These are phyloP conservation scores for Electrona antarctica DNA, from an alignment of 2,113 vertebrate species.

Conservation along the genomic window DNA sequence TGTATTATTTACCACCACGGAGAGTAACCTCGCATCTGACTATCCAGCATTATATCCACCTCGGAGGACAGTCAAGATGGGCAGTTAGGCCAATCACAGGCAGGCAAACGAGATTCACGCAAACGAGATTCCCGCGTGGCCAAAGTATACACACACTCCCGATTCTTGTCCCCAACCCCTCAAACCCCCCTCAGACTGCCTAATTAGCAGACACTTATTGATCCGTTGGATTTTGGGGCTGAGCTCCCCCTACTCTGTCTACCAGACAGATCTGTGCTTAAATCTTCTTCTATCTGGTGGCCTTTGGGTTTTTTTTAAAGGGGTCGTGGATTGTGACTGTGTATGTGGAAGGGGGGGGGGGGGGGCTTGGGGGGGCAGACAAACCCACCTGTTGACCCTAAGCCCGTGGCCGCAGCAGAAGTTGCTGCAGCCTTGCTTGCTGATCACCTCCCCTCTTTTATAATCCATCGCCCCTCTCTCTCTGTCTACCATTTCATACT, in stretches of 20 bases:
- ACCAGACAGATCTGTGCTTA: constrained; percentile 74
- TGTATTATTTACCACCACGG: no score
- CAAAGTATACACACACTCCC: neutral
- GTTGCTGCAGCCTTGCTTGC: constrained; percentile 21
- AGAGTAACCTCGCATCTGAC: no score
- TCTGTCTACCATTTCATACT: constrained; percentile 7
- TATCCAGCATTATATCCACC: no score
- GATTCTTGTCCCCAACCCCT: neutral
- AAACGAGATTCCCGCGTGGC: no score
- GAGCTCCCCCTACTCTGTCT: constrained; percentile 72
- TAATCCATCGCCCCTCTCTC: constrained; percentile 21
- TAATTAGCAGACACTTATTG: constrained; percentile 81
- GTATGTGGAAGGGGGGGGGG: neutral
- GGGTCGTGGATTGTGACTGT: neutral
- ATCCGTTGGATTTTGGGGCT: constrained; percentile 74
- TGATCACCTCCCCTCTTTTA: no score
- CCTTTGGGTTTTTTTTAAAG: constrained; percentile 15
- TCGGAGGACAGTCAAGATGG: no score
- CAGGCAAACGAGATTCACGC: no score
- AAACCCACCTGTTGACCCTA: constrained; percentile 71
- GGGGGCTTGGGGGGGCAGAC: neutral
- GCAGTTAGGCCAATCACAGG: no score
- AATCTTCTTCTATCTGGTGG: constrained; percentile 55
- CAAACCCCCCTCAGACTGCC: constrained; percentile 5
- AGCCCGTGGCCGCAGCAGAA: constrained; percentile 53